Conservation (phyloP, 1,140 invertebrate species). For the Phortica variegata region DNA sequence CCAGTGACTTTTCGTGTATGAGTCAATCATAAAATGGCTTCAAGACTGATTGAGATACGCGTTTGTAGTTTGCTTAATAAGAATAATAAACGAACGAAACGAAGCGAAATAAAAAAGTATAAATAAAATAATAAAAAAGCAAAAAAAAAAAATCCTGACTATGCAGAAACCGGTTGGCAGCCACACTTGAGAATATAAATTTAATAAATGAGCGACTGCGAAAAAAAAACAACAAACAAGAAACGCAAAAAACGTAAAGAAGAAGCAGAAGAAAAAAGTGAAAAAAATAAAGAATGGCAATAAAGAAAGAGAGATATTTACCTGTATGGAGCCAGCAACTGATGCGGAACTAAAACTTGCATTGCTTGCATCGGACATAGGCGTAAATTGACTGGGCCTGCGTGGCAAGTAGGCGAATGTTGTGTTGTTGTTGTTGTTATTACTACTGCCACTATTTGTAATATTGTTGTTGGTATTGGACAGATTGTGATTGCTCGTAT, state of each 20-base stretch:
- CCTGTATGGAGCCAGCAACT: slow-evolving; percentile 55
- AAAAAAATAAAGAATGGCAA: slow-evolving; percentile 10
- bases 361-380: slow-evolving; percentile 40
- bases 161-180: slow-evolving; percentile 1
- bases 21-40: background rate
- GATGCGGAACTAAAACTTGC: slow-evolving; percentile 56
- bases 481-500: slow-evolving; percentile 1
- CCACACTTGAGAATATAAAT: slow-evolving; percentile 22
- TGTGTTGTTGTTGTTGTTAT: background rate
- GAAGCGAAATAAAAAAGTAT: slow-evolving; percentile 24
- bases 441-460: background rate
- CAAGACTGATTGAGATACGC: slow-evolving; percentile 39
- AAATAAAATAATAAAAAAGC: slow-evolving; percentile 9
- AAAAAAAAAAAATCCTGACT: background rate
- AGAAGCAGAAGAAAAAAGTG: no score
- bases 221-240: background rate
- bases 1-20: background rate
- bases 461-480: slow-evolving; percentile 2
- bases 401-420: slow-evolving; percentile 6
- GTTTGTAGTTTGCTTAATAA: slow-evolving; percentile 54
- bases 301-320: no score
- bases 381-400: slow-evolving; percentile 32
- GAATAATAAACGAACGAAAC: slow-evolving; percentile 44
- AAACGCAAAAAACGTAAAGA: no score
- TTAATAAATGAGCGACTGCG: slow-evolving; percentile 6